Percentiles rank a stretch among this genome's conserved stretches.
These are phyloP conservation scores for Muntiacus muntjak DNA, from an alignment of 2,113 vertebrate genomes.

Conservation along the genomic window DNA sequence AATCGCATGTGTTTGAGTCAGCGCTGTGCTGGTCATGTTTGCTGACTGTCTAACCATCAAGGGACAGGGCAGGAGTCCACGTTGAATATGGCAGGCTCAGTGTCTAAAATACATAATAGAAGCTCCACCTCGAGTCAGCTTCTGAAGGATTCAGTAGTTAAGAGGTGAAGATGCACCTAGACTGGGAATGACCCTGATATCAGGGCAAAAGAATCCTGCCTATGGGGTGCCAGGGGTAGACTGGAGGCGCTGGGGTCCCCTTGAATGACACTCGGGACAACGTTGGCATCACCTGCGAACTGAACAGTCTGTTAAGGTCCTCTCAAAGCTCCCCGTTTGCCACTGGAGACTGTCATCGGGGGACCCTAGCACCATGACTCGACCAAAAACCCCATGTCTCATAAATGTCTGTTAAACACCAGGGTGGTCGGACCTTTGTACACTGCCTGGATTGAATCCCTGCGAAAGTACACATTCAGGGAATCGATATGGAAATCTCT, in stretches of 20 bases:
- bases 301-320: background rate
- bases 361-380: too few species aligned
- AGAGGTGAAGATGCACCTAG: background rate
- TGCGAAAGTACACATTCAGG: background rate
- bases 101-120: background rate
- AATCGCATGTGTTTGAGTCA: background rate
- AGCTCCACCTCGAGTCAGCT: background rate
- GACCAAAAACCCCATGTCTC: background rate
- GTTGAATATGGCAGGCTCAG: background rate
- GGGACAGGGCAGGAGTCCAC: background rate
- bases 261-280: too few species aligned
- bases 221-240: background rate
- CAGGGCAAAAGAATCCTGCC: background rate
- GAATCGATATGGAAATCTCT: background rate
- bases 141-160: background rate
- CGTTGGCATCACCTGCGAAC: background rate
- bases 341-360: background rate
- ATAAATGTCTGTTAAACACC: background rate
- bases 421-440: background rate
- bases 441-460: background rate
- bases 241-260: fast-evolving
- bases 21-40: fast-evolving
- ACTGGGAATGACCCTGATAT: background rate
- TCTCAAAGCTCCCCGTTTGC: background rate
- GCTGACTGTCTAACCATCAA: background rate